Evolutionary conservation across 2,113 vertebrate species (phyloP).

Genomic region (Bos indicus): DNA sequence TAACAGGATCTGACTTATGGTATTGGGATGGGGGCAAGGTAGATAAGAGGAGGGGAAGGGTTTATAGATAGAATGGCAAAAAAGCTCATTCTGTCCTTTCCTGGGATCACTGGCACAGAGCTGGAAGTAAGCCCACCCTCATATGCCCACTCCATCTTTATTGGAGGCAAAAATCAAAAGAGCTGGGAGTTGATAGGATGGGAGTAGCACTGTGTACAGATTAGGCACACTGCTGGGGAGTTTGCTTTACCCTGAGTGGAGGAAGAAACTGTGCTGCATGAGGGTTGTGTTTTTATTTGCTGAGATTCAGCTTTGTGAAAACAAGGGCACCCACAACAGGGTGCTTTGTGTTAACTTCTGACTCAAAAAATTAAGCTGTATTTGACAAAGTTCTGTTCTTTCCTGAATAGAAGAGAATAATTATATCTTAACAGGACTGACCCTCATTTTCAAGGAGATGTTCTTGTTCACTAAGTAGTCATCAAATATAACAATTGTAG

Average conservation of each 20-base stretch:
- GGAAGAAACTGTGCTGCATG: neutral
- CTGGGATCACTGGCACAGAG: neutral
- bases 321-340: neutral
- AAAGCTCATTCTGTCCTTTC: neutral
- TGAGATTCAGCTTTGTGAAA: slow-evolving; percentile 7
- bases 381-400: slow-evolving; percentile 22
- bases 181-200: neutral
- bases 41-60: neutral
- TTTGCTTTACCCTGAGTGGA: neutral
- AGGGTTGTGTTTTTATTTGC: neutral
- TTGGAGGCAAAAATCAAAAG: neutral
- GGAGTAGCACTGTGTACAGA: neutral
- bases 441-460: slow-evolving; percentile 12
- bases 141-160: neutral
- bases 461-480: slow-evolving; percentile 25
- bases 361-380: neutral
- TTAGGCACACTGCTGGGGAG: neutral
- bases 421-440: neutral
- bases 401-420: neutral
- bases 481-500: neutral
- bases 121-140: neutral
- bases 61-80: neutral
- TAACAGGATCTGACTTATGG: neutral
- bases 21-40: too few species aligned
- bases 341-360: neutral